Conservation (phyloP, 2,888 invertebrate genomes). For the Eumerus sabulonum region DNA sequence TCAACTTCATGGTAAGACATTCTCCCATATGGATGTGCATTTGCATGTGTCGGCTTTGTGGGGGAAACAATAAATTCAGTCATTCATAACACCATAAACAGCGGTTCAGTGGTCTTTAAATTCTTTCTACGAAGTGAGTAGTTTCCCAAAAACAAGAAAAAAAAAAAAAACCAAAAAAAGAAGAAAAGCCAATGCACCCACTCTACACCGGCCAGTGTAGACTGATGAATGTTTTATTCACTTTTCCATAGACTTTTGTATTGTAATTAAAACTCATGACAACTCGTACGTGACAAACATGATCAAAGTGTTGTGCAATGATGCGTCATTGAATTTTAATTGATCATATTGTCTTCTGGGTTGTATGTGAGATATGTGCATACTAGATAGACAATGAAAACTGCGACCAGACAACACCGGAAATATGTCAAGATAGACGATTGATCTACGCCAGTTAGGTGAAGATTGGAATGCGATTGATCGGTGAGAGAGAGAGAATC, state of each 20-base stretch:
- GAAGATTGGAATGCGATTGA: slow-evolving; percentile 56
- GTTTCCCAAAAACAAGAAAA: neutral
- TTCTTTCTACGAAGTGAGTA: slow-evolving; percentile 14
- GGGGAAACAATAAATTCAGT: slow-evolving; percentile 37
- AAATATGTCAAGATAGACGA: slow-evolving; percentile 63
- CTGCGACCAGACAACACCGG: slow-evolving; percentile 57
- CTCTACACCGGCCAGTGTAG: slow-evolving; percentile 1
- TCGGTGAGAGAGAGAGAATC: slow-evolving; percentile 25
- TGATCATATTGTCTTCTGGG: slow-evolving; percentile 33
- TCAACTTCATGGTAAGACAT: neutral
- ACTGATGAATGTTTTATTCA: slow-evolving; percentile 11
- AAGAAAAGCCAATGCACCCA: slow-evolving; percentile 53
- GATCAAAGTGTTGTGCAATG: slow-evolving; percentile 38
- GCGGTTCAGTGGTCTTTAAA: slow-evolving; percentile 13
- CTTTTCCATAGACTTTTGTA: slow-evolving; percentile 19
- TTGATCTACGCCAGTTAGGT: slow-evolving; percentile 61
- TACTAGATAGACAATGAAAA: too few species aligned
- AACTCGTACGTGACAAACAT: slow-evolving; percentile 60
- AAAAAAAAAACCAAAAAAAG: slow-evolving; percentile 13
- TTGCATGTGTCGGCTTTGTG: slow-evolving; percentile 27
- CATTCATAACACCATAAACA: slow-evolving; percentile 40
- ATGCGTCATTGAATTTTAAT: slow-evolving; percentile 59
- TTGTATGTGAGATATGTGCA: too few species aligned
- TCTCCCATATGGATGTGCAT: slow-evolving; percentile 13
- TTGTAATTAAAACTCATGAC: slow-evolving; percentile 66